Base-by-base conservation (phyloP, 2,113 vertebrate genomes). In the Zosterops borbonicus region DNA sequence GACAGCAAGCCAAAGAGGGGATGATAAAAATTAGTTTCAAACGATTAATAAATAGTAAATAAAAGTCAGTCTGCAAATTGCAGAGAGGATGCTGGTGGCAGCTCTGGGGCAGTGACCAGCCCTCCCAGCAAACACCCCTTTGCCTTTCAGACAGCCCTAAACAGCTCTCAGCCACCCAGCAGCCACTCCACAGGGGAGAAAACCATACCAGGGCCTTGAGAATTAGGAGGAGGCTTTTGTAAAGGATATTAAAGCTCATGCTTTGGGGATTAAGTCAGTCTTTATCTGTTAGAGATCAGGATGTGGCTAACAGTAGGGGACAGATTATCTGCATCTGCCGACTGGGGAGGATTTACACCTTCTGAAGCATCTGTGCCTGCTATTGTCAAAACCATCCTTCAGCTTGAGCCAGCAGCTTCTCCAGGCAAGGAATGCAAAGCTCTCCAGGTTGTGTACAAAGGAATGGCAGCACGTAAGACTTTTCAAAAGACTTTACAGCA, bases 231-330 rank as follows among this genome's bases (percentile, higher is more conserved):
- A 41, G 33, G 89, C 74, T 95, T 95, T 92, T 92, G 81, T 68
- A 91, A 91, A 89, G 81, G 78, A 90, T 95, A 95, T 94, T 95
- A 94, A 95, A 95, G 69, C 94, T 93, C 94, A 37, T 95, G 90
- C 88, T 93, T 90, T 83, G 46, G 41, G 73, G 92, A 96, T 96
- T 96, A 96, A 89, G 50, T 46, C 88, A 92, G 83, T 93, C 90
- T 92, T 90, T 96, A 96, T 93, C 92, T 93, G 83, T 89, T 92
- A 90, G 88, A 94, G 95, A 96, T 96, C 90, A 90, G 90, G 88
- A 94, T 64, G 68, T 78, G 79, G 86, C 84, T 93, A 96, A 95
- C 87, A 80, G 87, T 89, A 80, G 90, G 93, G 71, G 44, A 93
- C 60, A 93, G 95, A 96, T 96, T 94, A 96, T 94, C 92, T 93